Conservation (phyloP, 2,888 invertebrate species). For the Parnassius glacialis region DNA sequence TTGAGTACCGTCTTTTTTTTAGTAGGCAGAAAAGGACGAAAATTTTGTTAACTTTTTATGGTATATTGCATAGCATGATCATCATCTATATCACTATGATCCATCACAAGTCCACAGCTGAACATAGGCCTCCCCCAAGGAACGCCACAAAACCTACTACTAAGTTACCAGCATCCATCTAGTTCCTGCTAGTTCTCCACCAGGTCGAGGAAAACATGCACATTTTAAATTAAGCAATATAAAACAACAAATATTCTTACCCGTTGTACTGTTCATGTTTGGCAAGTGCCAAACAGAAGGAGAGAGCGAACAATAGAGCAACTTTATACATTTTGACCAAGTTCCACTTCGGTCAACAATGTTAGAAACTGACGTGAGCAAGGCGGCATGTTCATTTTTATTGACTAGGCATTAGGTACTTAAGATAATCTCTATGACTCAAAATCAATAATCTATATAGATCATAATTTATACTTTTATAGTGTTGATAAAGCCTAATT, state of each 20-base stretch:
- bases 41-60: no score
- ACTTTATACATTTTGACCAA: slow-evolving; percentile 34
- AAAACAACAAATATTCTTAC: slow-evolving; percentile 39
- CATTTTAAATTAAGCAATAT: background rate
- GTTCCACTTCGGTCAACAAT: background rate
- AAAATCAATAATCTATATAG: background rate
- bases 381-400: background rate
- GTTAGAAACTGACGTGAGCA: background rate
- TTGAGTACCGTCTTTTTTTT: no score
- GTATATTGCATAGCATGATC: no score
- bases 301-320: slow-evolving; percentile 40
- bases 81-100: no score
- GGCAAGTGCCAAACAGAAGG: slow-evolving; percentile 41
- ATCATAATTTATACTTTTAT: background rate
- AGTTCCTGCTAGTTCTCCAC: background rate
- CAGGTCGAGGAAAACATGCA: background rate
- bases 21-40: no score
- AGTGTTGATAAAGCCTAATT: no score
- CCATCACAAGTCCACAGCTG: no score
- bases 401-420: background rate
- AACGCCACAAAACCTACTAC: background rate
- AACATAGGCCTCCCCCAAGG: no score
- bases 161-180: no score
- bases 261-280: slow-evolving; percentile 62
- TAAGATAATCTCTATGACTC: background rate